A percentile compares a stretch with the other conserved stretches of the same genome.
Evolutionary conservation across 2,113 vertebrate genomes (phyloP).

Genomic region (Lamprotornis superbus): DNA sequence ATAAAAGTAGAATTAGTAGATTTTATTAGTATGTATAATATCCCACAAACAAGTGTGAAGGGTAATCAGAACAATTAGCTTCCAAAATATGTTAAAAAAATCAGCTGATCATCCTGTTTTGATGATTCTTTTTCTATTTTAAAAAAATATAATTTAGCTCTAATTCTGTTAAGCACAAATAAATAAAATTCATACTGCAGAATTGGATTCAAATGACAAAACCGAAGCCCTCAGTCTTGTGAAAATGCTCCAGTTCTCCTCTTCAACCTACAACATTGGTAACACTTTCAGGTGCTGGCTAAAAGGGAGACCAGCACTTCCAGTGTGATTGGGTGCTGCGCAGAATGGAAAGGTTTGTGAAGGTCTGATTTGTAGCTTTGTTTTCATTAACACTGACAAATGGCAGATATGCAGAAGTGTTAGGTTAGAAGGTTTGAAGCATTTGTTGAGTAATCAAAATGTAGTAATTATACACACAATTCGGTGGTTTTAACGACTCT

Average conservation of each 20-base stretch:
- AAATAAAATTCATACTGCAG: background rate
- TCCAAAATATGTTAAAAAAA: background rate
- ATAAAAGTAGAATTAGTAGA: background rate
- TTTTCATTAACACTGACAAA: background rate
- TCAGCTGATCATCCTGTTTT: background rate
- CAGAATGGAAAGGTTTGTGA: background rate
- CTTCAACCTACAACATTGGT: background rate
- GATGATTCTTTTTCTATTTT: background rate
- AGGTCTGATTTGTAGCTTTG: background rate
- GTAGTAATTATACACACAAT: conserved; percentile 42
- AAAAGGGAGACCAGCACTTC: background rate
- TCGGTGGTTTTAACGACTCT: conserved; percentile 52
- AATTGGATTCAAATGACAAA: background rate
- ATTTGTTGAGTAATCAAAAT: conserved; percentile 56
- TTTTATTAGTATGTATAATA: background rate
- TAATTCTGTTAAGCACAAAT: background rate
- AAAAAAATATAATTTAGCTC: background rate
- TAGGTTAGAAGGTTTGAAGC: background rate
- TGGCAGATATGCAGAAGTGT: background rate
- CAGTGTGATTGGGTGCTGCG: fast-evolving
- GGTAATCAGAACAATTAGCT: background rate
- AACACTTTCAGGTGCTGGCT: background rate
- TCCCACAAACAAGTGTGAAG: background rate
- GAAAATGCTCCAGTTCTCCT: background rate
- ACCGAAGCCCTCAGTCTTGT: background rate